These are phyloP conservation scores for Siderastrea radians DNA, from an alignment of 92 coral and sea anemone species.

Conservation along the genomic window DNA sequence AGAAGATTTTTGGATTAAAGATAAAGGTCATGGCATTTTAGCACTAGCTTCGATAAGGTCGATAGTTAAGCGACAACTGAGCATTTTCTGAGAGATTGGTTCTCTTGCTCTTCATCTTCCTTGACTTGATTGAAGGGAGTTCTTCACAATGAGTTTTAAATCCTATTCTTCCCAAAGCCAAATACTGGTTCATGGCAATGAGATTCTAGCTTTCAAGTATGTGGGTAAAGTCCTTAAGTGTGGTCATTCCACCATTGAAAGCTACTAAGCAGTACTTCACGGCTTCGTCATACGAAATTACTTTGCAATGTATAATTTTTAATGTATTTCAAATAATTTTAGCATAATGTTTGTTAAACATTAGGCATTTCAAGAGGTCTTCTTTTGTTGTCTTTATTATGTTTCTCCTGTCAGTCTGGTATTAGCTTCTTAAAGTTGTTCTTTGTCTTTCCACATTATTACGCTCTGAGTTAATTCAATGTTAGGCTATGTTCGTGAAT, in stretches of 20 bases:
- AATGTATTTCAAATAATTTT: no score
- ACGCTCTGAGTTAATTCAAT: no score
- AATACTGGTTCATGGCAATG: not conserved
- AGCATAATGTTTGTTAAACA: no score
- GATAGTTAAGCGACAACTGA: no score
- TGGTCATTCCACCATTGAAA: not conserved
- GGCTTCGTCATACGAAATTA: not conserved
- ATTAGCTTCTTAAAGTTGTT: no score
- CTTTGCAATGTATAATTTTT: not conserved
- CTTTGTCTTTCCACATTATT: no score
- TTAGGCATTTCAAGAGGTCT: no score
- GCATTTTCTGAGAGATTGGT: not conserved
- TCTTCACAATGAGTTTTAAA: not conserved
- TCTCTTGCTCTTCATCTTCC: not conserved
- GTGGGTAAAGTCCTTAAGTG: not conserved
- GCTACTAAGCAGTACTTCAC: not conserved
- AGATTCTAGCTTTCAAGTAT: not conserved
- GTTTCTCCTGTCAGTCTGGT: no score
- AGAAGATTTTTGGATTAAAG: not conserved
- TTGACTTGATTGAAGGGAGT: not conserved
- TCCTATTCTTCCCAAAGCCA: not conserved
- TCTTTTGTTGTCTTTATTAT: no score
- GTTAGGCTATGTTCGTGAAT: no score
- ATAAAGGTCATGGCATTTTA: not conserved
- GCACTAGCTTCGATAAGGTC: not conserved